Evolutionary conservation across 2,888 invertebrate species (phyloP).

Genomic region (Aphelenchoides bicaudatus): DNA sequence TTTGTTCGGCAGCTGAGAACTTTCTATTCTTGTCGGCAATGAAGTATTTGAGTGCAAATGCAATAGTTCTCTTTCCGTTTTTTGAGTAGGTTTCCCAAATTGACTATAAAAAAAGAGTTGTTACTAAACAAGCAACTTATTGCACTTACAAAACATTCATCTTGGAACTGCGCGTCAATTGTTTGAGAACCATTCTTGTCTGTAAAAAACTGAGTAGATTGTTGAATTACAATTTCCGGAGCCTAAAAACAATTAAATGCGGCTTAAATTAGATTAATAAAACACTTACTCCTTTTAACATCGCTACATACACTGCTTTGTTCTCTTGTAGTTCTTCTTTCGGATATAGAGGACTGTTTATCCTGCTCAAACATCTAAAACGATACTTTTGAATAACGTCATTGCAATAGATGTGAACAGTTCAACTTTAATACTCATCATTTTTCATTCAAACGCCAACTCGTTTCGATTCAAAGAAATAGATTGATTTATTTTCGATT

Average conservation of each 20-base stretch:
- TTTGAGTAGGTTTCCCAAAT: conserved; percentile 27
- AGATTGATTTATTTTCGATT: no score
- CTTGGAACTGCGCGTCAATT: background rate
- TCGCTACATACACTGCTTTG: conserved; percentile 15
- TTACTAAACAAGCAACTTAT: background rate
- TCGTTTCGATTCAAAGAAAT: no score
- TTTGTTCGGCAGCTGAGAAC: conserved; percentile 27
- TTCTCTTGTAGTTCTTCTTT: conserved; percentile 15
- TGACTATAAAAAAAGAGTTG: conserved; percentile 7
- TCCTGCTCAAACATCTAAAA: background rate
- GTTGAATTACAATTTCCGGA: conserved; percentile 22
- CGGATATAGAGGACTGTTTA: conserved; percentile 18
- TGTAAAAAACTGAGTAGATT: conserved; percentile 4
- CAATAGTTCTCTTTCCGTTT: conserved; percentile 30
- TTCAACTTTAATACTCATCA: no score
- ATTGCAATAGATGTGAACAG: no score
- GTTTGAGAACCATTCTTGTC: conserved; percentile 1
- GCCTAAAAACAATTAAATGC: no score
- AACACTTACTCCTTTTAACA: conserved; percentile 27
- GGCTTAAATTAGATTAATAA: no score
- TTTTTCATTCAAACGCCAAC: no score
- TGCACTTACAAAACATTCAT: conserved; percentile 1
- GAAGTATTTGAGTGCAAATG: conserved; percentile 28
- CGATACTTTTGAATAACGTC: no score
- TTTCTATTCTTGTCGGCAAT: conserved; percentile 20